phyloP scores from a whole-genome alignment of 2,888 invertebrate species.

The Diogma glabrata region DNA sequence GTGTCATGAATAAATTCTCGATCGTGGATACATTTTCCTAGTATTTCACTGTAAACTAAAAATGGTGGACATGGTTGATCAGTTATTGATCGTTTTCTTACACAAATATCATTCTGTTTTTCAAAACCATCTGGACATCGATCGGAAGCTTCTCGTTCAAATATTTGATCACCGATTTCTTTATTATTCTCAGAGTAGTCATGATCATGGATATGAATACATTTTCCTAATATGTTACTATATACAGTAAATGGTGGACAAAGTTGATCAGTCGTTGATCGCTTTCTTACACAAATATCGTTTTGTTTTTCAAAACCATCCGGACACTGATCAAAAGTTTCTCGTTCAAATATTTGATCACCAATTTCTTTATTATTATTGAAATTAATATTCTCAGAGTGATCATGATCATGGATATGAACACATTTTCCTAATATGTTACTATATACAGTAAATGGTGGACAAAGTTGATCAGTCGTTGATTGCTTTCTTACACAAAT shows the following conservation, averaged over 20 bases:
- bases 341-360: no score
- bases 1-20: no score
- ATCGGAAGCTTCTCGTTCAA: no score
- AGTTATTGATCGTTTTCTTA: neutral
- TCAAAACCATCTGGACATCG: neutral
- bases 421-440: neutral
- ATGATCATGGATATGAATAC: constrained; percentile 2
- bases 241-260: constrained; percentile 5
- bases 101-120: neutral
- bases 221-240: neutral
- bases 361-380: no score
- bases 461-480: neutral
- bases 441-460: constrained; percentile 4
- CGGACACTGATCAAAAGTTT: neutral
- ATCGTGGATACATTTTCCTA: constrained; percentile 4
- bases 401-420: neutral
- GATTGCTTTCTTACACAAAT: constrained; percentile 3
- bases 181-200: no score
- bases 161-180: no score
- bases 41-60: neutral
- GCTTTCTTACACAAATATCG: neutral
- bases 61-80: neutral
- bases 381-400: no score
- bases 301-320: neutral
- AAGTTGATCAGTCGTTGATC: neutral